These are phyloP conservation scores for Styela clava DNA, from an alignment of 23 tunicate genomes.

Conservation along the genomic window DNA sequence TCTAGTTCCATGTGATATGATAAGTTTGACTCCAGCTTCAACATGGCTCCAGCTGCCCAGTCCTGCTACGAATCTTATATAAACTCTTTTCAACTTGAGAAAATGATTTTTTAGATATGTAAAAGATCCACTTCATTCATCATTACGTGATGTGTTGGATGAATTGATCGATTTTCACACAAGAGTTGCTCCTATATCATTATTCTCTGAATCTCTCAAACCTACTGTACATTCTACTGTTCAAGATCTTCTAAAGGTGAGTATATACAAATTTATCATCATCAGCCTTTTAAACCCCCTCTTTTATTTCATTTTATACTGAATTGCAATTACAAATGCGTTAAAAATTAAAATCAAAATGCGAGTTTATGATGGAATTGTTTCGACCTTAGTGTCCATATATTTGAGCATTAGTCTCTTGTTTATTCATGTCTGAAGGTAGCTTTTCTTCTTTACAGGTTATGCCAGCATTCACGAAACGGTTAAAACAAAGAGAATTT, in stretches of 20 bases:
- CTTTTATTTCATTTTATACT: not conserved
- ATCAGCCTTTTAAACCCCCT: too few species aligned
- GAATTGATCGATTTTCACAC: conserved; percentile 75
- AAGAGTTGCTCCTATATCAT: conserved; percentile 46
- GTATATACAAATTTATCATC: not conserved
- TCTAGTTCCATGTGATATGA: too few species aligned
- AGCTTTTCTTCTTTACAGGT: conserved; percentile 25
- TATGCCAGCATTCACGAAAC: conserved; percentile 64
- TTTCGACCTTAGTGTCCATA: not conserved
- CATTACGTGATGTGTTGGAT: conserved; percentile 76
- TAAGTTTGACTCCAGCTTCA: too few species aligned
- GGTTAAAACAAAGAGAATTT: conserved; percentile 76
- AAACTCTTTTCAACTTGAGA: too few species aligned
- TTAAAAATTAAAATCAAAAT: not conserved
- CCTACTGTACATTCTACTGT: conserved; percentile 62
- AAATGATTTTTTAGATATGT: too few species aligned
- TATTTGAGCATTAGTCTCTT: too few species aligned
- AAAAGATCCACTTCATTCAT: conserved; percentile 63
- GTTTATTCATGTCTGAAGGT: not conserved
- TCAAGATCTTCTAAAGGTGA: conserved; percentile 46
- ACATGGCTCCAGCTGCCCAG: too few species aligned
- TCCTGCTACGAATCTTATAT: too few species aligned
- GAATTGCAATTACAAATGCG: not conserved
- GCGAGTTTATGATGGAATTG: not conserved
- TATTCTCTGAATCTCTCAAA: conserved; percentile 74